phyloP scores from a whole-genome alignment of 2,797 vertebrate genomes.

The Cyprinodon diabolis region DNA sequence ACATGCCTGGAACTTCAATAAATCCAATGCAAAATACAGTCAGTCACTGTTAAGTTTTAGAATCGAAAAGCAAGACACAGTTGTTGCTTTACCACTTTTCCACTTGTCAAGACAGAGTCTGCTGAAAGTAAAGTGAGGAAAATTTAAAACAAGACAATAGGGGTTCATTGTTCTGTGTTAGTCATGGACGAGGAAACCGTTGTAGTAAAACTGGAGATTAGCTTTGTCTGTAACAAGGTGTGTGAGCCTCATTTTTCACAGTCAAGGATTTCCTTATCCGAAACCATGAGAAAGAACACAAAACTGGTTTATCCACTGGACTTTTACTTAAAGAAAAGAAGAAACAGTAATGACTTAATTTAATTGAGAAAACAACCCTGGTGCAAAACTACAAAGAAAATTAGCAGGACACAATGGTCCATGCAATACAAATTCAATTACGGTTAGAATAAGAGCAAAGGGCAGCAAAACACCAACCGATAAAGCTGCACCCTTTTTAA shows the following conservation, averaged over 20 bases:
- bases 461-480: neutral
- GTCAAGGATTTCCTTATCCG: constrained; percentile 9
- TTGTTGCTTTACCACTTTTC: constrained; percentile 58
- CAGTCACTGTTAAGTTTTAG: constrained; percentile 11
- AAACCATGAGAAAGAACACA: constrained; percentile 28
- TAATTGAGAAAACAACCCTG: neutral
- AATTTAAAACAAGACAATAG: constrained; percentile 19
- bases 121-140: constrained; percentile 48
- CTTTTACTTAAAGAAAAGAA: neutral
- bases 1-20: constrained; percentile 49
- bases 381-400: neutral
- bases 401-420: neutral
- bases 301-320: constrained; percentile 51
- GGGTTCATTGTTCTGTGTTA: neutral
- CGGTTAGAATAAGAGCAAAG: neutral
- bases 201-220: neutral
- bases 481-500: constrained; percentile 3
- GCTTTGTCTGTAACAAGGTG: constrained; percentile 23
- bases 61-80: constrained; percentile 9
- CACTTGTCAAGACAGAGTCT: constrained; percentile 52
- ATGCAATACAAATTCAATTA: neutral
- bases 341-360: neutral
- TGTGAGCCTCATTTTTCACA: neutral
- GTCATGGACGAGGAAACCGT: constrained; percentile 10
- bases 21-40: constrained; percentile 25